Evolutionary conservation across 2,888 invertebrate species (phyloP), one percentile per base, ranked within the genome.

Genomic region (Oscheius sp.): DNA sequence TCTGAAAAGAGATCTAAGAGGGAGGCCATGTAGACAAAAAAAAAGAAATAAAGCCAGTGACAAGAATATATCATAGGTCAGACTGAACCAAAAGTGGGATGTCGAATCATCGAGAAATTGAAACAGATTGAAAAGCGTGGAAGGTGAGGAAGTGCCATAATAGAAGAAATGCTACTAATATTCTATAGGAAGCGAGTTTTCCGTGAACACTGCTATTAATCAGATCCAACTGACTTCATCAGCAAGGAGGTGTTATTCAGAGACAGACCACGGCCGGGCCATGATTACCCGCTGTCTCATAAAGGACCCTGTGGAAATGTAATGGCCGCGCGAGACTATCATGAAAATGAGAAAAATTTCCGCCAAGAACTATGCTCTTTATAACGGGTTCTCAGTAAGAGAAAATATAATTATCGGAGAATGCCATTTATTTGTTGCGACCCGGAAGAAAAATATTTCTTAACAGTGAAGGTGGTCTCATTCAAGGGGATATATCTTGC

Each of bases 341-440:
- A 23, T 21, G 21, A 18, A 53, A 53, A 53, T 53, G 53, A 53
- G 53, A 21, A 21, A 23, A 23, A 53, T 53, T 53, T 53, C 23
- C n/a, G 53, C 53, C 12, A 18, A 18, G 53, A 53, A 53, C 53
- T 53, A 53, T 53, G 53, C 53, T 53, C 53, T 53, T 53, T 53
- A 21, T 21, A 53, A 23, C 25, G 21, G 23, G 25, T 53, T 53
- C 53, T 53, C n/a, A 21, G 53, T 23, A 23, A 23, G 16, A 53
- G 35, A 53, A 23, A 18, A 23, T 53, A 23, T 21, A 21, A 16
- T 12, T 12, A 53, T 2, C 9, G n/a, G n/a, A 12, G 21, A 53
- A 53, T 21, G 53, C 12, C 25, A 53, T 23, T 53, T 49, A 49
- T 49, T 49, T 53, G 18, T 18, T 18, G 53, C n/a, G 2, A 18